Evolutionary conservation across 2,888 invertebrate genomes (phyloP).

Genomic region (Hirtodrosophila trivittata): DNA sequence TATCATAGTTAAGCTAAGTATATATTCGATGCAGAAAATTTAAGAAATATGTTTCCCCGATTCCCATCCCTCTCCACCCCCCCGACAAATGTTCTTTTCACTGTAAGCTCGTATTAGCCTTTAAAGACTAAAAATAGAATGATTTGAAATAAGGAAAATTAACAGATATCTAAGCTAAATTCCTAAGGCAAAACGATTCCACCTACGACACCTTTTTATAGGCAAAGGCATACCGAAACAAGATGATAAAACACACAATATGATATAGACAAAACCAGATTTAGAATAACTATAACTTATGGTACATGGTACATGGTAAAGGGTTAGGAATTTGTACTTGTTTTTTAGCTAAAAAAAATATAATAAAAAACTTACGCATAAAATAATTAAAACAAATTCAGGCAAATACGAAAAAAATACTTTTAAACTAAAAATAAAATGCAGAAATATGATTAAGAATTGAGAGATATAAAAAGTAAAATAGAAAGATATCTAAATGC

Average conservation of each 20-base stretch:
- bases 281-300: slow-evolving; percentile 24
- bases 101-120: slow-evolving; percentile 58
- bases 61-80: not conserved
- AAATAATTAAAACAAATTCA: slow-evolving; percentile 24
- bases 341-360: slow-evolving; percentile 29
- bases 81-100: slow-evolving; percentile 7
- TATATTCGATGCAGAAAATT: slow-evolving; percentile 24
- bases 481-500: slow-evolving; percentile 17
- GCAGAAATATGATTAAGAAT: slow-evolving; percentile 34
- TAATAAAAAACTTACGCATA: slow-evolving; percentile 16
- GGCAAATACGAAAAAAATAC: not conserved
- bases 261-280: slow-evolving; percentile 30
- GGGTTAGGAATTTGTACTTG: slow-evolving; percentile 42
- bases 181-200: slow-evolving; percentile 79
- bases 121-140: slow-evolving; percentile 70
- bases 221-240: slow-evolving; percentile 48
- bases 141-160: slow-evolving; percentile 73
- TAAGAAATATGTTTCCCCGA: slow-evolving; percentile 1
- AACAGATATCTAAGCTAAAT: slow-evolving; percentile 77
- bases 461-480: not conserved
- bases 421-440: slow-evolving; percentile 4
- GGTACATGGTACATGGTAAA: slow-evolving; percentile 23
- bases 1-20: slow-evolving; percentile 74
- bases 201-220: slow-evolving; percentile 77
- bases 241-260: slow-evolving; percentile 30